Evolutionary conservation across 2,888 invertebrate species (phyloP).

Genomic region (Dryadula phaetusa): DNA sequence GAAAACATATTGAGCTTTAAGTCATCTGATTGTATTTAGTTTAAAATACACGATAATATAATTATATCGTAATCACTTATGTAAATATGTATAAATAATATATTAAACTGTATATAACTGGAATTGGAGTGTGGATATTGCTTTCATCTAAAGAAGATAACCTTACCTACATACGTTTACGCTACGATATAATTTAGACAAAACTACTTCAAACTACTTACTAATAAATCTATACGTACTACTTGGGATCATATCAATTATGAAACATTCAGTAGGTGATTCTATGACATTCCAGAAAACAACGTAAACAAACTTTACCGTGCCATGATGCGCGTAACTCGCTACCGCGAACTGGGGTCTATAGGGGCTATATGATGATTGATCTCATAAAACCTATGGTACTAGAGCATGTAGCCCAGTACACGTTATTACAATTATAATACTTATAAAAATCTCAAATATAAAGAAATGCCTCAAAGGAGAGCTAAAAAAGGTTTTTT

Average conservation of each 20-base stretch:
- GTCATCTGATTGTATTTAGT: too few species aligned
- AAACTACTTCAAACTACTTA: conserved; percentile 34
- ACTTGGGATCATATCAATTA: conserved; percentile 7
- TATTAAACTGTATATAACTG: background rate
- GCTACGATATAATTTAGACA: conserved; percentile 7
- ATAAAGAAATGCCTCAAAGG: conserved; percentile 38
- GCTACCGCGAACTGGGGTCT: conserved; percentile 73
- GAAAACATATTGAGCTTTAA: too few species aligned
- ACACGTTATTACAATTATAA: conserved; percentile 61
- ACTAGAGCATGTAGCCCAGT: conserved; percentile 75
- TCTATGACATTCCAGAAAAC: conserved; percentile 54
- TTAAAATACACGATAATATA: too few species aligned
- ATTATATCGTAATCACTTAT: background rate
- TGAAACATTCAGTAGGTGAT: conserved; percentile 36
- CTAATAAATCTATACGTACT: conserved; percentile 14
- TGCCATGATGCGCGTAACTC: conserved; percentile 76
- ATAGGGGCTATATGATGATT: conserved; percentile 72
- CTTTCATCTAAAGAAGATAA: background rate
- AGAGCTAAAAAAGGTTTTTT: conserved; percentile 34
- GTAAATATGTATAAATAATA: background rate
- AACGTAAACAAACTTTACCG: conserved; percentile 72
- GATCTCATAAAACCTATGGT: conserved; percentile 52
- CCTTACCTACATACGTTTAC: background rate
- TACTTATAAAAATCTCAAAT: conserved; percentile 10
- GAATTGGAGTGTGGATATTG: background rate